phyloP scores from a whole-genome alignment of 2,888 invertebrate species.

The Punctoribates punctum region DNA sequence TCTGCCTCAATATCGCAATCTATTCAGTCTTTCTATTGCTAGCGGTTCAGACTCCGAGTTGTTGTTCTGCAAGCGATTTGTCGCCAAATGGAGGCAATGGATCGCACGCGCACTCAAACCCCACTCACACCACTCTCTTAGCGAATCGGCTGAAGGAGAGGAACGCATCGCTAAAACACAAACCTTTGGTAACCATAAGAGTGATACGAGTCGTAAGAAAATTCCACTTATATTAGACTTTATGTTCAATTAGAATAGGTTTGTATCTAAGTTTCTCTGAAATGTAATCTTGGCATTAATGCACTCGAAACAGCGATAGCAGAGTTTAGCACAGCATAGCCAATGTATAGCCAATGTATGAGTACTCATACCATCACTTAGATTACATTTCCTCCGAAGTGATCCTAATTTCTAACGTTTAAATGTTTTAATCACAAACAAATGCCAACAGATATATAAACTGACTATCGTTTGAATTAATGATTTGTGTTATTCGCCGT shows the following conservation, averaged over 20 bases:
- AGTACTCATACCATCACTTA: background rate
- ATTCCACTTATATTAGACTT: background rate
- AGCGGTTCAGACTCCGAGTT: background rate
- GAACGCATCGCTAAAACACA: background rate
- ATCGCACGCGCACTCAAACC: slow-evolving; percentile 18
- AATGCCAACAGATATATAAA: too few relatives aligned
- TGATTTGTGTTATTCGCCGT: too few relatives aligned
- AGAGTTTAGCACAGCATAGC: too few relatives aligned
- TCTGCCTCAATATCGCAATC: background rate
- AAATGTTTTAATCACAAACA: too few relatives aligned
- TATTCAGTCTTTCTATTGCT: background rate
- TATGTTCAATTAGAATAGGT: slow-evolving; percentile 6
- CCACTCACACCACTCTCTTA: background rate
- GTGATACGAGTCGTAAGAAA: slow-evolving; percentile 12
- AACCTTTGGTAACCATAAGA: slow-evolving; percentile 14
- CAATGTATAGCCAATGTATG: background rate
- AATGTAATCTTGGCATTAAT: slow-evolving; percentile 15
- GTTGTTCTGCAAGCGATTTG: slow-evolving; percentile 17
- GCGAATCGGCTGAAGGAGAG: slow-evolving; percentile 2
- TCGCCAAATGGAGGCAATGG: slow-evolving; percentile 16
- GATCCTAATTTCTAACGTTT: too few relatives aligned
- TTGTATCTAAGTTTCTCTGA: slow-evolving; percentile 9
- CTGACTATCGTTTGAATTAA: too few relatives aligned
- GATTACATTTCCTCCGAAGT: slow-evolving; percentile 12
- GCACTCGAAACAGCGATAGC: background rate